These are phyloP conservation scores for Lepidonotus clava DNA, from an alignment of 2,888 invertebrate species.

Conservation along the genomic window DNA sequence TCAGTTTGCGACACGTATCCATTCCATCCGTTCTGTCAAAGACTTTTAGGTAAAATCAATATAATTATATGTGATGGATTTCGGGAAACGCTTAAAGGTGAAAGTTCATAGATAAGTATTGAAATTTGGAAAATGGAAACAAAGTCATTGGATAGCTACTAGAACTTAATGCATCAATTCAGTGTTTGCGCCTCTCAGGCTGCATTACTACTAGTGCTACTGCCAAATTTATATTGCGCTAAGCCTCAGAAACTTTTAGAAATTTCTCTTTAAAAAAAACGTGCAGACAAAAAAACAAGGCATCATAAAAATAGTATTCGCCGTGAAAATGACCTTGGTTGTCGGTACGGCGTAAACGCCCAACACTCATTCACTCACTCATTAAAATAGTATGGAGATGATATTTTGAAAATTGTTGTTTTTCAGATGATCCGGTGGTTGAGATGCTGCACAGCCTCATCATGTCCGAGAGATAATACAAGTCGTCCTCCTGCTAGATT, in stretches of 20 bases:
- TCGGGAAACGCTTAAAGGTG: no score
- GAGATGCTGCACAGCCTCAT: constrained; percentile 34
- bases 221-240: no score
- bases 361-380: background rate
- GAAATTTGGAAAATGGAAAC: no score
- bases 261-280: background rate
- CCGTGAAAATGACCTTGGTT: background rate
- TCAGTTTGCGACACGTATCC: no score
- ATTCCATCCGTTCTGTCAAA: no score
- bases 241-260: background rate
- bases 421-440: constrained; percentile 51
- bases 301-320: background rate
- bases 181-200: no score
- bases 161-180: no score
- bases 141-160: no score
- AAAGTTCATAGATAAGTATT: no score
- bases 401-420: background rate
- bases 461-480: constrained; percentile 42
- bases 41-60: no score
- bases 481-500: background rate
- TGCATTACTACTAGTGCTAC: no score
- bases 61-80: no score
- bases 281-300: background rate
- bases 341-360: background rate
- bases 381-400: background rate